Base-by-base conservation (phyloP, 1,140 invertebrate genomes). In the Zophobas morio region DNA sequence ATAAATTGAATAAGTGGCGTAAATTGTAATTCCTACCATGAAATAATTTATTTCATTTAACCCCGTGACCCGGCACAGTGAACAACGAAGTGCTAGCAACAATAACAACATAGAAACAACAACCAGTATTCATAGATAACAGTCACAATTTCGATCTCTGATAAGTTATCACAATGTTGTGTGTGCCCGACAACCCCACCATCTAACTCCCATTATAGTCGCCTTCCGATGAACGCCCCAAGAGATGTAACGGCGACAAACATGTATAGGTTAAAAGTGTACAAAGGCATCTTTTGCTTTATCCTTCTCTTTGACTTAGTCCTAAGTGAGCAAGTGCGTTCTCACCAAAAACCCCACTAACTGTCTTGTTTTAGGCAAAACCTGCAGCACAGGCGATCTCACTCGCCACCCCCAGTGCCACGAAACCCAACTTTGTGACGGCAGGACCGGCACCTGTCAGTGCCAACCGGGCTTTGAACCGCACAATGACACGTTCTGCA, bases 1-100 rank as follows among this genome's bases (percentile, higher is more conserved):
- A 70, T 80, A 81, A 82, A 82, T 82, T 82, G 81, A 79, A 81
- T 82, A 82, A 82, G 77, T 82, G 77, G 75, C 60, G 54, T 74
- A 35, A 78, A 77, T 80, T 77, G 46, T 71, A 72, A 39, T 54
- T 47, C 54, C 70, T 75, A 71, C 37, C 42, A 77, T 79, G 72
- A 63, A 75, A 54, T 47, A 54, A 73, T 77, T 79, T 77, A 78
- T 79, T 60, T 76, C 81, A 80, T 82, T 80, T 66, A 32, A 66
- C 1, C 39, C 39, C 39, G 8, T 1, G 37, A 37, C 60, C 39
- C 71, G 3, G 1, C 42, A 20, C 53, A 51, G 56, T 75, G 49
- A 20, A 20, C 56, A 36, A 34, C 72, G 32, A 6, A 39, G 36
- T 77, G 8, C 70, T 20, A 66, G 80, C 63, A 53, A 63, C 76